Evolutionary conservation across 1,140 invertebrate genomes (phyloP), one percentile per base, ranked within the genome.

Genomic region (Stenopsyche tienmushanensis): DNA sequence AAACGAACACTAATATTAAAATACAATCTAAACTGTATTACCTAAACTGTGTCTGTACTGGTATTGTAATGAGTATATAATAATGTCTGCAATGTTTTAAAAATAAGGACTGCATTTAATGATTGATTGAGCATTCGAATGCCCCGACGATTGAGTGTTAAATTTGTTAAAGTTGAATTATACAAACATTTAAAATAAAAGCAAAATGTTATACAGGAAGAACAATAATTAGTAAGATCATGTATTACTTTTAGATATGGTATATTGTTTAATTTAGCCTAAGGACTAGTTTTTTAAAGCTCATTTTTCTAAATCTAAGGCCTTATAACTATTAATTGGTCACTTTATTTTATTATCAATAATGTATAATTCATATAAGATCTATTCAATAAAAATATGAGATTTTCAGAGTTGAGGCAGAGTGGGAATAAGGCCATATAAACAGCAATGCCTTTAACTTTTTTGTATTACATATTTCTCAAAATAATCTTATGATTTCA

Each of bases 241-340:
- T n/a, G n/a, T n/a, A n/a, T n/a, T n/a, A n/a, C n/a, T n/a, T n/a
- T n/a, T n/a, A n/a, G n/a, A n/a, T n/a, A n/a, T n/a, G n/a, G n/a
- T n/a, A n/a, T n/a, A n/a, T n/a, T n/a, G n/a, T n/a, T 34, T 34
- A 34, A 60, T 47, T 60, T 57, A 49, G 57, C 57, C 57, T 60
- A 45, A 45, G 17, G 44, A 60, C 53, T 60, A 60, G 44, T 57
- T 26, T 57, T 25, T 60, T 60, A 60, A 60, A 60, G 57, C 57
- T 60, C 57, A 47, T 60, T 60, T 34, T 45, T 25, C 42, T 60
- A 60, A 47, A 42, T 47, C 57, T 60, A 60, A 18, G 23, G 2
- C 15, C 57, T 60, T 60, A 60, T 9, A 7, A 29, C 23, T 60
- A 60, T 60, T 44, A 60, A 60, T 60, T 60, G 57, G 57, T 60